phyloP scores from a whole-genome alignment of 23 tunicate genomes.

The Ascidia mentula region DNA sequence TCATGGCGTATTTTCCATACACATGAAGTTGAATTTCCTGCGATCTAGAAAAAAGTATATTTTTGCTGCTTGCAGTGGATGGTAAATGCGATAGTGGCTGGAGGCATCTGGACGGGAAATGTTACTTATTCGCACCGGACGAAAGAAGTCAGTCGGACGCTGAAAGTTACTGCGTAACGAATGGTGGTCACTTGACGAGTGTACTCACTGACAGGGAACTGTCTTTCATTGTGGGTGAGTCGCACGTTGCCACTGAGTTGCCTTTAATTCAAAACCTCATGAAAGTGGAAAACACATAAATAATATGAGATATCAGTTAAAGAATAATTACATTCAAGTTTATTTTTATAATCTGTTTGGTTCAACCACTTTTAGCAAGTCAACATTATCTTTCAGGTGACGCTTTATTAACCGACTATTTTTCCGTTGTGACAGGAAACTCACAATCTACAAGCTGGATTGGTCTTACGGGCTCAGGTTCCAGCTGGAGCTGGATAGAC shows the following conservation, averaged over 20 bases:
- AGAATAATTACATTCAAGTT: too few relatives aligned
- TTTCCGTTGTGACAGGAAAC: too few relatives aligned
- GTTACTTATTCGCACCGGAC: slow-evolving; percentile 53
- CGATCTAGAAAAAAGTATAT: too few relatives aligned
- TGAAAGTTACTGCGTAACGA: slow-evolving; percentile 28
- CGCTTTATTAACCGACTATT: too few relatives aligned
- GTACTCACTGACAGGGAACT: slow-evolving; percentile 41
- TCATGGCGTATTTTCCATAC: too few relatives aligned
- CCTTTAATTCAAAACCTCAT: neutral
- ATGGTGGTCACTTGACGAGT: slow-evolving; percentile 41
- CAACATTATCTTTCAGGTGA: too few relatives aligned
- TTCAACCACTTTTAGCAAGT: too few relatives aligned
- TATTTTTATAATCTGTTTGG: too few relatives aligned
- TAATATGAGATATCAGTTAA: too few relatives aligned
- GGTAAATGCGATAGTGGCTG: slow-evolving; percentile 74
- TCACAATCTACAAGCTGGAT: slow-evolving; percentile 49
- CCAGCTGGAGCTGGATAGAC: slow-evolving; percentile 45
- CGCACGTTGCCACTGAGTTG: neutral
- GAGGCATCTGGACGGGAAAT: slow-evolving; percentile 54
- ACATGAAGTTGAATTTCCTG: too few relatives aligned
- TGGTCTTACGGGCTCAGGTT: slow-evolving; percentile 18
- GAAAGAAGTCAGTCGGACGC: slow-evolving; percentile 34
- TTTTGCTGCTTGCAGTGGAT: slow-evolving; percentile 41
- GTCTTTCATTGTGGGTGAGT: slow-evolving; percentile 66
- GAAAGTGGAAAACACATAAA: too few relatives aligned